phyloP scores from a whole-genome alignment of 2,797 vertebrate species.

The Eospalax fontanierii region DNA sequence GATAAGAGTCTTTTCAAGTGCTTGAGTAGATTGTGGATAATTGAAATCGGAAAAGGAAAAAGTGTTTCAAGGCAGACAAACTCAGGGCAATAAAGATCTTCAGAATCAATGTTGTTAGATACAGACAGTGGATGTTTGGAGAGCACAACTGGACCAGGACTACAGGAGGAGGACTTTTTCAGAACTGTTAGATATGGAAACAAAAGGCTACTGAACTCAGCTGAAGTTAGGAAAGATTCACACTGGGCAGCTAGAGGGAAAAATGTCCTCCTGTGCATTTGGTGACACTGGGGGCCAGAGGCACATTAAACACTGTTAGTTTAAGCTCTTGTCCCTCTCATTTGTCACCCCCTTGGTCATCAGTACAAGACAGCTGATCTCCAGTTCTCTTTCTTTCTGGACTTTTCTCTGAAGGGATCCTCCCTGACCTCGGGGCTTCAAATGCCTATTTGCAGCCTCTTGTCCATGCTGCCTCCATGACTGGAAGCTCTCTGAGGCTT shows the following conservation, averaged over 20 bases:
- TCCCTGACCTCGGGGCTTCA: not conserved
- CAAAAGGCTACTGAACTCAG: not conserved
- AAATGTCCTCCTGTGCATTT: not conserved
- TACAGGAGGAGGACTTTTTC: not conserved
- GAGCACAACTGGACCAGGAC: not conserved
- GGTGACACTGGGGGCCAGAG: not conserved
- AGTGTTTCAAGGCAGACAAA: conserved; percentile 34
- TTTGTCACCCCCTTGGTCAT: too few relatives aligned
- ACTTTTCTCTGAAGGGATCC: not conserved
- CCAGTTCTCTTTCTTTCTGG: not conserved
- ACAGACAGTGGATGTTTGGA: not conserved
- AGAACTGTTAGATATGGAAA: not conserved
- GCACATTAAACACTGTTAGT: not conserved
- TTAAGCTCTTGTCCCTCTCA: not conserved
- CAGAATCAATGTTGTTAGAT: not conserved
- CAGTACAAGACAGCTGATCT: not conserved
- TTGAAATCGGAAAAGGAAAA: conserved; percentile 29
- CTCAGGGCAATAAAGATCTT: conserved; percentile 29
- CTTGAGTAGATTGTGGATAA: conserved; percentile 33
- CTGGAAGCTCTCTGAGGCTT: not conserved
- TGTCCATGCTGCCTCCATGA: not conserved
- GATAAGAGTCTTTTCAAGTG: conserved; percentile 28
- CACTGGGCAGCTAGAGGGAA: not conserved
- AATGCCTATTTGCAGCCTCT: not conserved
- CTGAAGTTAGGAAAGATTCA: conserved; percentile 4